Conservation (phyloP, 2,113 vertebrate genomes). For the Balaeniceps rex region DNA sequence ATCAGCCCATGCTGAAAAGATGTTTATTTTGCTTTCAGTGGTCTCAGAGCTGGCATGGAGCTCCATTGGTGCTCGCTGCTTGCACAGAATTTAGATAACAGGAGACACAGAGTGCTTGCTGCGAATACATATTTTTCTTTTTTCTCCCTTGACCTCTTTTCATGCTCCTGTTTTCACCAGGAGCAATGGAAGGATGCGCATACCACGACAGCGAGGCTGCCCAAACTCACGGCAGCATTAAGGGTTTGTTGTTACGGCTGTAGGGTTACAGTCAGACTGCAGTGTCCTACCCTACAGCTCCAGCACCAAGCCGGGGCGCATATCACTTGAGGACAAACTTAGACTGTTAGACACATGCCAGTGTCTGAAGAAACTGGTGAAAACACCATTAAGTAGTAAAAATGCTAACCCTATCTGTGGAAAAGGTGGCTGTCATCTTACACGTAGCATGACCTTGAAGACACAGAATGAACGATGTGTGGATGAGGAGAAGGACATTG, state of each 20-base stretch:
- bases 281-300: background rate
- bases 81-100: background rate
- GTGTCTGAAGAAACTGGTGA: background rate
- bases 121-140: background rate
- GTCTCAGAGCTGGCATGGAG: background rate
- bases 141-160: constrained; percentile 42
- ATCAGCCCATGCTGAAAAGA: constrained; percentile 14
- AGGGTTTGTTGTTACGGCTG: background rate
- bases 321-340: background rate
- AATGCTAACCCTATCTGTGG: background rate
- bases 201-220: background rate
- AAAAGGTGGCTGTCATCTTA: background rate
- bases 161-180: constrained; percentile 11
- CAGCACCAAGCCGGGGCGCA: background rate
- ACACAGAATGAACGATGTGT: background rate
- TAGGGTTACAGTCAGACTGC: background rate
- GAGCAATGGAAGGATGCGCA: background rate
- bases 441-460: background rate
- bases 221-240: background rate
- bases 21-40: constrained; percentile 52
- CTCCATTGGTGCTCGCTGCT: background rate
- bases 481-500: background rate
- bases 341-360: background rate
- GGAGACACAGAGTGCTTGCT: background rate
- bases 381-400: background rate